phyloP scores from a whole-genome alignment of 2,797 vertebrate genomes.

The Adrianichthys oophorus region DNA sequence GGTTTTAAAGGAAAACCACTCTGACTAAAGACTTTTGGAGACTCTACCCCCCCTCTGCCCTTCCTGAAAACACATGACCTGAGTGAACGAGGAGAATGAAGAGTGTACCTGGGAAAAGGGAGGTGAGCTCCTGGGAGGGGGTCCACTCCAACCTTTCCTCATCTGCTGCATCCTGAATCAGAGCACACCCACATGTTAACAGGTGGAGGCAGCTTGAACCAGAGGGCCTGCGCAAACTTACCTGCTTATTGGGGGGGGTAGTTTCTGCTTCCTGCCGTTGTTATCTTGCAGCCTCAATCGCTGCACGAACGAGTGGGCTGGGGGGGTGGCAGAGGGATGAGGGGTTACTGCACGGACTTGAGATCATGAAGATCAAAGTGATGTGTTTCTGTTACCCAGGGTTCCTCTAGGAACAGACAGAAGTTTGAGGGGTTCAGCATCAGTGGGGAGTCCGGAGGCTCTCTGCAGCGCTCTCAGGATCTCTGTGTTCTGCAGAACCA shows the following conservation, averaged over 20 bases:
- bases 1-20: no score
- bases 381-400: constrained; percentile 53
- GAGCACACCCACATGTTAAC: constrained; percentile 5
- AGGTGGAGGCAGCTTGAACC: no score
- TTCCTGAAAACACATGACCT: no score
- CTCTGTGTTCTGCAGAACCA: constrained; percentile 71
- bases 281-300: constrained; percentile 63
- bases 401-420: constrained; percentile 74
- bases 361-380: neutral
- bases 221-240: neutral
- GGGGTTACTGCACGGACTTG: neutral
- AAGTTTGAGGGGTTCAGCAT: constrained; percentile 69
- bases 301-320: constrained; percentile 74
- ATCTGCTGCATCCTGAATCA: constrained; percentile 63
- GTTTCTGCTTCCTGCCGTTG: constrained; percentile 52
- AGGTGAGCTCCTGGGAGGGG: constrained; percentile 46
- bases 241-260: constrained; percentile 62
- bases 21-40: neutral
- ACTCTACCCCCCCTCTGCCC: no score
- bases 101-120: constrained; percentile 47
- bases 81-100: neutral
- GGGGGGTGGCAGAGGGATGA: neutral
- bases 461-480: constrained; percentile 78
- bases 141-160: constrained; percentile 53
- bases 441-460: constrained; percentile 66